Conservation (phyloP, 2,113 vertebrate genomes). For the Chamaetylas fuelleborni region DNA sequence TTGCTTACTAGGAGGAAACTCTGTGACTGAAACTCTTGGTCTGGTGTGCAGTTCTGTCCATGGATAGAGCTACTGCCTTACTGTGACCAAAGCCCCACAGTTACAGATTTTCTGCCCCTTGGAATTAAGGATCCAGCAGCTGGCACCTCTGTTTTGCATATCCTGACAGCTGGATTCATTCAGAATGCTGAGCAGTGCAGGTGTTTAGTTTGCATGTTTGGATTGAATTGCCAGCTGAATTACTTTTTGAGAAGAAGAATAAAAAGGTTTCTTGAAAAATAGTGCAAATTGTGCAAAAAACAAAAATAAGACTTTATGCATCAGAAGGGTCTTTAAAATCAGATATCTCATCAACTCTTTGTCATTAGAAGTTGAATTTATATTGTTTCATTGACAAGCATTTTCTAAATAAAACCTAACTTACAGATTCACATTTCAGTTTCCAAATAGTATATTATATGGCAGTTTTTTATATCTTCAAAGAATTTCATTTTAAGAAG, state of each 20-base stretch:
- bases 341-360: background rate
- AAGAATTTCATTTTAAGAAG: background rate
- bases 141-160: background rate
- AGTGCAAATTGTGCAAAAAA: background rate
- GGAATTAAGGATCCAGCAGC: background rate
- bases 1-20: background rate
- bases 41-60: background rate
- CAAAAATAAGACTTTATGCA: background rate
- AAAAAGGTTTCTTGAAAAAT: background rate
- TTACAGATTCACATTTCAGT: background rate
- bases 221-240: background rate
- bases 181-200: background rate
- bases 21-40: background rate
- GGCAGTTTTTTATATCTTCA: background rate
- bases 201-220: background rate
- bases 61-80: background rate
- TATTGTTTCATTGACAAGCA: background rate
- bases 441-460: background rate
- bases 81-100: fast-evolving
- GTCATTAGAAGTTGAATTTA: background rate
- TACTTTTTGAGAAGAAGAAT: background rate
- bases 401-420: background rate
- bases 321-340: background rate
- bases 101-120: background rate
- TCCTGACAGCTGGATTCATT: background rate